phyloP scores from a whole-genome alignment of 2,113 vertebrate genomes.

The Petrocephalus microphthalmus region DNA sequence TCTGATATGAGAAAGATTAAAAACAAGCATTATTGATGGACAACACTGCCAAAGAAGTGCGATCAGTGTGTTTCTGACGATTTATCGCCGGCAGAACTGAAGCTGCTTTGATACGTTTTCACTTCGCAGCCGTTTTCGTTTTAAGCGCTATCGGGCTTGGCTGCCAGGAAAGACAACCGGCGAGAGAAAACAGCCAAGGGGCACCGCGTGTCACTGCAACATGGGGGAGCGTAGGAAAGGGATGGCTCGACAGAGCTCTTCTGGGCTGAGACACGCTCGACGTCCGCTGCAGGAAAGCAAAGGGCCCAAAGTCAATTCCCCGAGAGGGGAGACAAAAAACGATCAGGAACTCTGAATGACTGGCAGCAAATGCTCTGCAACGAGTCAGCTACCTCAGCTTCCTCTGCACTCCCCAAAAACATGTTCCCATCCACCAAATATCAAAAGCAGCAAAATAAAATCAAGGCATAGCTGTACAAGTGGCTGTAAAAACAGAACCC shows the following conservation, averaged over 20 bases:
- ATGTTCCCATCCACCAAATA: slow-evolving; percentile 4
- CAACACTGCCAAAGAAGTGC: slow-evolving; percentile 35
- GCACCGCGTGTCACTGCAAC: slow-evolving; percentile 42
- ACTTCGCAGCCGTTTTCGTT: slow-evolving; percentile 47
- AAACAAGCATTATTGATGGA: slow-evolving; percentile 31
- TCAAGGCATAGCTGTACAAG: not conserved
- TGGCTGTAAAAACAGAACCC: not conserved
- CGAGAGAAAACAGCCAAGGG: slow-evolving; percentile 51
- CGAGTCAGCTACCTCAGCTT: slow-evolving; percentile 30
- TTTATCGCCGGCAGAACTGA: slow-evolving; percentile 46
- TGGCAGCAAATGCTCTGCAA: slow-evolving; percentile 38
- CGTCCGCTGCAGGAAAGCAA: slow-evolving; percentile 39
- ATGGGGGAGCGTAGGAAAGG: slow-evolving; percentile 37
- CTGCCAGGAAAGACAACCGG: slow-evolving; percentile 47
- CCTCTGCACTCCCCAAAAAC: slow-evolving; percentile 27
- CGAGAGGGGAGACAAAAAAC: slow-evolving; percentile 24
- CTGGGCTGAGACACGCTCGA: slow-evolving; percentile 43
- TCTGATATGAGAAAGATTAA: not conserved
- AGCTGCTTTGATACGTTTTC: slow-evolving; percentile 53
- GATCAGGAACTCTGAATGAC: slow-evolving; percentile 29
- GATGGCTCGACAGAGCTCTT: slow-evolving; percentile 45
- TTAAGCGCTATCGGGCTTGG: slow-evolving; percentile 38
- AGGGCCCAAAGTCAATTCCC: slow-evolving; percentile 31
- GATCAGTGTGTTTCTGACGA: slow-evolving; percentile 51
- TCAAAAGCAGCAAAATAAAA: slow-evolving; percentile 25